Evolutionary conservation across 2,888 invertebrate genomes (phyloP).

Genomic region (Bhutanitis thaidina): DNA sequence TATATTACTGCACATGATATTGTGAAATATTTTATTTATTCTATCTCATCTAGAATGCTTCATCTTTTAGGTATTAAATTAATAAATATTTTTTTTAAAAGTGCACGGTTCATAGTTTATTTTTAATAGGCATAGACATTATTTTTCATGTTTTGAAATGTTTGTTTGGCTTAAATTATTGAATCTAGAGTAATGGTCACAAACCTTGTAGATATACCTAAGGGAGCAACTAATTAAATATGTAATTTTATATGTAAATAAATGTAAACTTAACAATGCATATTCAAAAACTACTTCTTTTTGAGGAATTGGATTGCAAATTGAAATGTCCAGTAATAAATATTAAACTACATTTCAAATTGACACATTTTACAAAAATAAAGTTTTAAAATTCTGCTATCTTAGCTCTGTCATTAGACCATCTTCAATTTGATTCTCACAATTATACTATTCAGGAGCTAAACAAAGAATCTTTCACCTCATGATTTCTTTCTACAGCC

Average conservation of each 20-base stretch:
- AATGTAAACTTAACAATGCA: constrained; percentile 36
- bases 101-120: neutral
- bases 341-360: too few relatives aligned
- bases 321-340: too few relatives aligned
- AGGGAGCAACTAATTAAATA: constrained; percentile 71
- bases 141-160: constrained; percentile 1
- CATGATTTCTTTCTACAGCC: too few relatives aligned
- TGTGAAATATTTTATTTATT: neutral
- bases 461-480: too few relatives aligned
- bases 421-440: too few relatives aligned
- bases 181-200: constrained; percentile 39
- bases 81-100: neutral
- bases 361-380: too few relatives aligned
- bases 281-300: constrained; percentile 14
- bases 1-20: constrained; percentile 3
- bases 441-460: too few relatives aligned
- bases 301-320: too few relatives aligned
- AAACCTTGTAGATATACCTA: constrained; percentile 64
- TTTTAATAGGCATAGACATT: neutral
- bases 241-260: constrained; percentile 52
- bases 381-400: too few relatives aligned
- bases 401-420: too few relatives aligned
- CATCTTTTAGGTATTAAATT: neutral
- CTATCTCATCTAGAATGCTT: too few relatives aligned
- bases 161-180: constrained; percentile 6